These are phyloP conservation scores for Petroica traversi DNA, from an alignment of 2,113 vertebrate species.

Conservation along the genomic window DNA sequence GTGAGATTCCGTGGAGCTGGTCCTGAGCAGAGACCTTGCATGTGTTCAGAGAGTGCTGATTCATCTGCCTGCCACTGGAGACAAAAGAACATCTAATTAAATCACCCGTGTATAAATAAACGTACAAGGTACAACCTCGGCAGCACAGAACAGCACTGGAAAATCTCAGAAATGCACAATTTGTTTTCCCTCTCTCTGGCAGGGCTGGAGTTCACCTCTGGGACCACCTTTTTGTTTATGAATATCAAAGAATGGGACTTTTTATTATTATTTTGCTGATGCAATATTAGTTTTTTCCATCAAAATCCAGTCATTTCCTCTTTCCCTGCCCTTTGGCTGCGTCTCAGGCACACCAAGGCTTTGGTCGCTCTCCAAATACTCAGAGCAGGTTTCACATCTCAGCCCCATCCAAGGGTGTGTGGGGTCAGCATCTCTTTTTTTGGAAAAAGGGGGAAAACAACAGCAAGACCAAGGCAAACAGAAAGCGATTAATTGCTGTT, in stretches of 20 bases:
- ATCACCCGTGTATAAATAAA: constrained; percentile 31
- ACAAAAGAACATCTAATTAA: constrained; percentile 62
- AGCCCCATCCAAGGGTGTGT: accelerated
- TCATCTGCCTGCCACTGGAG: constrained; percentile 43
- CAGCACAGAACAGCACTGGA: not conserved
- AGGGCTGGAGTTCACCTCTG: not conserved
- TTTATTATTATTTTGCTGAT: not conserved
- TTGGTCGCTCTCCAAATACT: not conserved
- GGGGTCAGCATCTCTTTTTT: not conserved
- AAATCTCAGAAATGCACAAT: not conserved
- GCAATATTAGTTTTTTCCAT: not conserved
- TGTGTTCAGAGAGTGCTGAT: constrained; percentile 25
- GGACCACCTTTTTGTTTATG: not conserved
- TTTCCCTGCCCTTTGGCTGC: not conserved
- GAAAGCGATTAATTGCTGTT: not conserved
- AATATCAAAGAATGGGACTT: not conserved
- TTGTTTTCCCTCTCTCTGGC: not conserved
- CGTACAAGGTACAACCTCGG: not conserved
- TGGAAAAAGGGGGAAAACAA: not conserved
- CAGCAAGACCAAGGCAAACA: not conserved
- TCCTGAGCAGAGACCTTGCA: not conserved
- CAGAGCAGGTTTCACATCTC: accelerated
- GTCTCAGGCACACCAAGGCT: not conserved
- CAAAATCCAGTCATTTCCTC: not conserved
- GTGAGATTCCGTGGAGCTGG: not conserved